A percentile compares a stretch with the other conserved stretches of the same genome.
These are phyloP conservation scores for Ectemnius lituratus DNA, from an alignment of 2,888 invertebrate species.

Conservation along the genomic window DNA sequence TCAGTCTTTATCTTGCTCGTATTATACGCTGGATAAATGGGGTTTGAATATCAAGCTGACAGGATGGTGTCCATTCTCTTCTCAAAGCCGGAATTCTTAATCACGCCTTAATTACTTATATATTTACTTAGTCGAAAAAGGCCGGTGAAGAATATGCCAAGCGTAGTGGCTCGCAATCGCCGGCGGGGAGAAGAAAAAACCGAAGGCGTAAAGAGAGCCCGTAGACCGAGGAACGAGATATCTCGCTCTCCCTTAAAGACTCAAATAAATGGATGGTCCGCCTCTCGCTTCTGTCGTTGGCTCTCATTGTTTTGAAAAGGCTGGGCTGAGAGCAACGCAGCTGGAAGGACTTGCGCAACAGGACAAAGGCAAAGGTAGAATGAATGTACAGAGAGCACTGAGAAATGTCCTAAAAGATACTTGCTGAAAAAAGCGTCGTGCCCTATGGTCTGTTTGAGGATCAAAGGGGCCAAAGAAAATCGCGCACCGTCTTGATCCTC, in stretches of 20 bases:
- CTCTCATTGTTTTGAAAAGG: constrained; percentile 68
- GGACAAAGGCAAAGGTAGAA: constrained; percentile 43
- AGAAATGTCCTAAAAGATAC: constrained; percentile 54
- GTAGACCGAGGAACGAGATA: constrained; percentile 66
- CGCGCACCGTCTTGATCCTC: constrained; percentile 21
- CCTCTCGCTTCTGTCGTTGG: constrained; percentile 53
- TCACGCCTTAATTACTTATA: constrained; percentile 63
- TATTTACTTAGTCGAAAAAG: constrained; percentile 56
- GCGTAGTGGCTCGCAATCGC: constrained; percentile 57
- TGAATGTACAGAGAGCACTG: constrained; percentile 24
- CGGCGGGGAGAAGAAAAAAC: constrained; percentile 61
- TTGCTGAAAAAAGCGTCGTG: constrained; percentile 38
- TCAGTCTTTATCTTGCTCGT: background rate
- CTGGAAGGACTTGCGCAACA: too few relatives aligned
- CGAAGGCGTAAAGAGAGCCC: constrained; percentile 70
- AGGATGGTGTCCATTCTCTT: constrained; percentile 2
- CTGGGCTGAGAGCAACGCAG: background rate
- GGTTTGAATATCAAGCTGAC: constrained; percentile 14
- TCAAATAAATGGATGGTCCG: constrained; percentile 68
- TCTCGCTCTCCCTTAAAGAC: constrained; percentile 69
- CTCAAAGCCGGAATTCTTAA: constrained; percentile 43
- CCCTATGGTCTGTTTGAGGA: constrained; percentile 28
- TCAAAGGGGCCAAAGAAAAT: constrained; percentile 37
- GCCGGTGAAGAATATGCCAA: constrained; percentile 59
- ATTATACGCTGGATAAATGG: constrained; percentile 20